Percentiles rank a stretch among this genome's conserved stretches.
Evolutionary conservation across 2,888 invertebrate genomes (phyloP).

Genomic region (Volucella bombylans): DNA sequence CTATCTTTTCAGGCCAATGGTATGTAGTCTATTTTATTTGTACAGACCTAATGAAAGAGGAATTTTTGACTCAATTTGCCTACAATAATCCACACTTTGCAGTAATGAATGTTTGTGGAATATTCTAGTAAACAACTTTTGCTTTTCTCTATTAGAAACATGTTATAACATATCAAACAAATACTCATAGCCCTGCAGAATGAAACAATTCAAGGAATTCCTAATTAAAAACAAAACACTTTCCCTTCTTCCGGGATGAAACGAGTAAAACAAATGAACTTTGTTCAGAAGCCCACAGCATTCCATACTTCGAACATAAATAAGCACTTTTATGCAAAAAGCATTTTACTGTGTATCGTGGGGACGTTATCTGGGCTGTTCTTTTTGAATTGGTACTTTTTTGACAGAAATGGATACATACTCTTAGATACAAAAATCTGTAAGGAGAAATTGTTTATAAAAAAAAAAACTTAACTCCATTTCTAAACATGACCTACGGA

Average conservation of each 20-base stretch:
- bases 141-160: not conserved
- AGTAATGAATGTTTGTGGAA: too few species aligned
- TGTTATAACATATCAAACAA: slow-evolving; percentile 51
- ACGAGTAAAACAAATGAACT: slow-evolving; percentile 23
- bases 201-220: slow-evolving; percentile 40
- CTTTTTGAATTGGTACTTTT: slow-evolving; percentile 40
- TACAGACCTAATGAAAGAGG: too few species aligned
- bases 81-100: too few species aligned
- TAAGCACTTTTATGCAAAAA: not conserved
- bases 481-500: too few species aligned
- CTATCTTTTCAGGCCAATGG: too few species aligned
- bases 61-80: too few species aligned
- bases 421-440: slow-evolving; percentile 11
- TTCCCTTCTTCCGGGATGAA: not conserved
- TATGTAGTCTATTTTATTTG: too few species aligned
- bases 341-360: not conserved
- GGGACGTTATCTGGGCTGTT: not conserved
- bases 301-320: slow-evolving; percentile 9
- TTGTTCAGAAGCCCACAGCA: not conserved
- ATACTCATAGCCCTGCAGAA: slow-evolving; percentile 32
- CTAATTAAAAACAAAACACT: slow-evolving; percentile 54
- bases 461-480: not conserved
- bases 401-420: slow-evolving; percentile 49
- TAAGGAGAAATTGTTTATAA: slow-evolving; percentile 11
- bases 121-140: not conserved